These are phyloP conservation scores for Ochlodes sylvanus DNA, from an alignment of 2,888 invertebrate genomes.

Conservation along the genomic window DNA sequence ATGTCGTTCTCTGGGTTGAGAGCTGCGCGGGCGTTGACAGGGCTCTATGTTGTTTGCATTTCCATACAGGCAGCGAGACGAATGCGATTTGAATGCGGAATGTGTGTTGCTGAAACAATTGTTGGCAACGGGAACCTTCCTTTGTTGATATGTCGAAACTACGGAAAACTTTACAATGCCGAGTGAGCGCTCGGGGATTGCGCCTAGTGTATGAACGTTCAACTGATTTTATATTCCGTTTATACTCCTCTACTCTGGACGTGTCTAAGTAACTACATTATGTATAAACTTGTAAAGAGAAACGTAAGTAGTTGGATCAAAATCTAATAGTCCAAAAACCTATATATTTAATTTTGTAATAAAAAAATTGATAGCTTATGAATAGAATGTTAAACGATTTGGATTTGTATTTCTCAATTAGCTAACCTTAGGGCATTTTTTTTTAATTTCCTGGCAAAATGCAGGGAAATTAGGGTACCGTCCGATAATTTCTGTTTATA, in stretches of 20 bases:
- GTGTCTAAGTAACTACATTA: too few relatives aligned
- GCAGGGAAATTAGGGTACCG: neutral
- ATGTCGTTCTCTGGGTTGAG: neutral
- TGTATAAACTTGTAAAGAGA: too few relatives aligned
- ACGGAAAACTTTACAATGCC: constrained; percentile 13
- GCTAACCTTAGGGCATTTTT: too few relatives aligned
- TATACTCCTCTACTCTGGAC: too few relatives aligned
- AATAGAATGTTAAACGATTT: too few relatives aligned
- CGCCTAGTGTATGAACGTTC: neutral
- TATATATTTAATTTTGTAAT: too few relatives aligned
- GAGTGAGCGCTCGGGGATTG: neutral
- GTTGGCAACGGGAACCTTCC: constrained; percentile 20
- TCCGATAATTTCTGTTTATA: constrained; percentile 18
- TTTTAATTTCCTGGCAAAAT: neutral
- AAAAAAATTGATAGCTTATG: too few relatives aligned
- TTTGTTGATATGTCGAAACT: constrained; percentile 22
- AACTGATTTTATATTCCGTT: neutral
- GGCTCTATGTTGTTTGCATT: neutral
- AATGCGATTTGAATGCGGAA: constrained; percentile 32
- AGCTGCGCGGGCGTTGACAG: constrained; percentile 1
- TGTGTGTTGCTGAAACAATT: constrained; percentile 23
- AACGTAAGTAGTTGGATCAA: too few relatives aligned
- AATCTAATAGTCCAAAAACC: too few relatives aligned
- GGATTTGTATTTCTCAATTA: too few relatives aligned
- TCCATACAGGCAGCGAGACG: constrained; percentile 21